Evolutionary conservation across 2,888 invertebrate species (phyloP).

Genomic region (Philopedon plagiatum): DNA sequence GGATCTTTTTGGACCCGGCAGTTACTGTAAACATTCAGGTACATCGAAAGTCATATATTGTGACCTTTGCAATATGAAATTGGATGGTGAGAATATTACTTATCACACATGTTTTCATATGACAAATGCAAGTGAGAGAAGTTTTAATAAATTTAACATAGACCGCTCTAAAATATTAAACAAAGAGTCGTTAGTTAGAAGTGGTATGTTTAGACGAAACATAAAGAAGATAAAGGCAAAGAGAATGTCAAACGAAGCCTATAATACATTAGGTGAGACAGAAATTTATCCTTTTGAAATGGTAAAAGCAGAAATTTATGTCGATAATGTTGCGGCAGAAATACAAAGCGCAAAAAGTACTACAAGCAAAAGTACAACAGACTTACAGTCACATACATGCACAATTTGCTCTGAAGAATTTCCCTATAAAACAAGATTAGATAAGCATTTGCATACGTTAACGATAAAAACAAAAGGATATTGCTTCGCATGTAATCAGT

Average conservation of each 20-base stretch:
- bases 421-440: neutral
- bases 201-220: no score
- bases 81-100: no score
- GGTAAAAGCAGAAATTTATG: no score
- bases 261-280: no score
- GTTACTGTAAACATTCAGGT: neutral
- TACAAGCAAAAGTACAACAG: neutral
- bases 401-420: slow-evolving; percentile 19
- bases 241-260: no score
- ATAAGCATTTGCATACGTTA: neutral
- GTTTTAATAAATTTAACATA: no score
- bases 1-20: neutral
- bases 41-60: neutral
- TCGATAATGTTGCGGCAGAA: neutral
- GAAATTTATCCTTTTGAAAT: no score
- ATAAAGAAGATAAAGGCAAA: no score
- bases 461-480: neutral
- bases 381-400: neutral
- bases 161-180: no score
- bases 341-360: neutral
- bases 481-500: slow-evolving; percentile 12
- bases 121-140: no score
- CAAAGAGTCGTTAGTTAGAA: no score
- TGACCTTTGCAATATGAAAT: neutral
- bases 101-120: no score